A percentile compares a stretch with the other conserved stretches of the same genome.
phyloP scores from a whole-genome alignment of 2,113 vertebrate genomes.

The Perognathus longimembris region DNA sequence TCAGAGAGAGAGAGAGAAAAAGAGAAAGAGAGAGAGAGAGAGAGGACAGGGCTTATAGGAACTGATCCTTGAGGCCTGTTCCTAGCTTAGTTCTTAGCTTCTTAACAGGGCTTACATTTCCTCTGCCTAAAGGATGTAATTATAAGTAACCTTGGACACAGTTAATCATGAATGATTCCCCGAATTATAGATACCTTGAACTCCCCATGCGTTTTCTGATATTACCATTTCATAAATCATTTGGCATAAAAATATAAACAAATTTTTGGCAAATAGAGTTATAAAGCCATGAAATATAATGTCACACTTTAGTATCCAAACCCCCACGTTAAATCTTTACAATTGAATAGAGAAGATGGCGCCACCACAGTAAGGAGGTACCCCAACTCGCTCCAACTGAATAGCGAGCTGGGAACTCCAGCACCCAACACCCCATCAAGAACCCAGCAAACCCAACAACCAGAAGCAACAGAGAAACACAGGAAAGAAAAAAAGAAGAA shows the following conservation, averaged over 20 bases:
- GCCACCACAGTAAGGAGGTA: no score
- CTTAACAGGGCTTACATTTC: not conserved
- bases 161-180: not conserved
- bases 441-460: no score
- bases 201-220: not conserved
- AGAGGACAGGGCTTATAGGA: not conserved
- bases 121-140: not conserved
- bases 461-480: no score
- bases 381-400: no score
- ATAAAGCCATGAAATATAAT: slow-evolving; percentile 21
- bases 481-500: no score
- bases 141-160: not conserved
- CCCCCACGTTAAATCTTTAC: not conserved
- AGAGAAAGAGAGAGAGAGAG: not conserved
- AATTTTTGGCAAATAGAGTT: not conserved
- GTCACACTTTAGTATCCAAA: slow-evolving; percentile 26
- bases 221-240: slow-evolving; percentile 1
- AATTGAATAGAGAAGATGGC: no score
- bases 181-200: not conserved
- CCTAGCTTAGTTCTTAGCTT: not conserved
- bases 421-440: no score
- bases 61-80: not conserved
- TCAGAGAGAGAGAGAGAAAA: no score
- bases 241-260: slow-evolving; percentile 22
- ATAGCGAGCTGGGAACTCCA: no score